These are phyloP conservation scores for Vidua macroura DNA, from an alignment of 2,113 vertebrate species.

Conservation along the genomic window DNA sequence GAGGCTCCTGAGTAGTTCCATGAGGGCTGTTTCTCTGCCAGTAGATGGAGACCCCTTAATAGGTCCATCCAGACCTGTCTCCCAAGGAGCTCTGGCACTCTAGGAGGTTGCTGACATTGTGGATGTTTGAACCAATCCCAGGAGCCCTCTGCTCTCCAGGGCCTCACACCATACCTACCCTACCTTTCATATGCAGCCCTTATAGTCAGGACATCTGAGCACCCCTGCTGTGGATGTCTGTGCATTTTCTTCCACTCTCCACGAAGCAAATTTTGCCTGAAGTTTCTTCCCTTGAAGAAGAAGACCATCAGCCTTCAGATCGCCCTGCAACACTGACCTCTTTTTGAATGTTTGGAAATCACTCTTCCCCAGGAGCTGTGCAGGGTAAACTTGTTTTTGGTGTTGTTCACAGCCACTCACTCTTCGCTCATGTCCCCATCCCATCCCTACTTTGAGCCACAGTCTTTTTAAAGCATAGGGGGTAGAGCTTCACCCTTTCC, in stretches of 20 bases:
- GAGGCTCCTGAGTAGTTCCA: not conserved
- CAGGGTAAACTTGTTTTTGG: not conserved
- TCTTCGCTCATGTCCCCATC: not conserved
- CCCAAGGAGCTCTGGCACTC: not conserved
- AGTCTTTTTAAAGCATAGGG: not conserved
- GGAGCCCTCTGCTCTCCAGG: not conserved
- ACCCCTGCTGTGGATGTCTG: not conserved
- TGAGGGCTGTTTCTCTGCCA: not conserved
- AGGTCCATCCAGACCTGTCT: not conserved
- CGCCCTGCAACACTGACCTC: not conserved
- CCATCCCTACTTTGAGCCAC: not conserved
- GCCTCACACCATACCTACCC: not conserved
- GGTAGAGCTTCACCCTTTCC: not conserved
- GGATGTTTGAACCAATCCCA: not conserved
- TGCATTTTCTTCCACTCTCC: not conserved
- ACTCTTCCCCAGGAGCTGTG: not conserved
- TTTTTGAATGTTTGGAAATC: not conserved
- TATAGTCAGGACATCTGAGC: not conserved
- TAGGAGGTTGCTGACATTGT: not conserved
- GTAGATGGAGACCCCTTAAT: rapidly evolving
- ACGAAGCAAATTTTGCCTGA: not conserved
- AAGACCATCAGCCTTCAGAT: not conserved
- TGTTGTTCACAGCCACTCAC: not conserved
- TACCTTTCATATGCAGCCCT: not conserved
- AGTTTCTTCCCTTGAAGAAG: not conserved